Base-by-base conservation (phyloP, 2,113 vertebrate genomes). In the Psammodynastes pulverulentus region DNA sequence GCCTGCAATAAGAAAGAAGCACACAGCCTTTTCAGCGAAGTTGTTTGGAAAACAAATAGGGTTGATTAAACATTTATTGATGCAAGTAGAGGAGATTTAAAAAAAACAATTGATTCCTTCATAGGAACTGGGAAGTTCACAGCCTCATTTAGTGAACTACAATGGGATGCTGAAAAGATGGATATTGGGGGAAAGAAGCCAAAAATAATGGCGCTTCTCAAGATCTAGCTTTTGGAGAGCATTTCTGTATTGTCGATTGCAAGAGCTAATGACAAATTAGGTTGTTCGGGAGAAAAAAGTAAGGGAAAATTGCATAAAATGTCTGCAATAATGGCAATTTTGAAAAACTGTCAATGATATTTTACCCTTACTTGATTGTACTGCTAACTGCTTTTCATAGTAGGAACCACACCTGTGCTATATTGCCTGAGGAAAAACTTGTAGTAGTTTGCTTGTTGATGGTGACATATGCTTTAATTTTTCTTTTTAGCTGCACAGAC, bases 401-500 rank as follows among this genome's bases (percentile, higher is more conserved):
- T 53, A 21, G 15, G 4, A 72, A 39, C 24, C 43, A 53, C 43
- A 84, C 9, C 39, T 5, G 3, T 26, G 34, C 29, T 43, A 4
- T 5, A 45, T n/a, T 84, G 90, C 51, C 84, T 54, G 88, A 90
- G 43, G 86, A 93, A 89, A 86, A 94, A 95, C 86, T 89, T n/a
- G 23, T 26, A 1, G 39, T 39, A n/a, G 10, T 91, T 46, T 39
- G 93, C 89, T 93, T 45, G 43, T 17, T 29, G 51, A 92, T 91
- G 92, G 88, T 84, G 9, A 49, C 72, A 85, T 90, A 46, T 89
- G 92, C 49, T 58, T 92, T 56, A 93, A 95, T 93, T 92, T 23
- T 1, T 54, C 92, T 23, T 93, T 95, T 91, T 23, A 87, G 17
- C n/a, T 53, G 15, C 49, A 51, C 21, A 51, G 29, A n/a, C 29